phyloP scores from a whole-genome alignment of 2,113 vertebrate genomes.

The Poeciliopsis retropinna region DNA sequence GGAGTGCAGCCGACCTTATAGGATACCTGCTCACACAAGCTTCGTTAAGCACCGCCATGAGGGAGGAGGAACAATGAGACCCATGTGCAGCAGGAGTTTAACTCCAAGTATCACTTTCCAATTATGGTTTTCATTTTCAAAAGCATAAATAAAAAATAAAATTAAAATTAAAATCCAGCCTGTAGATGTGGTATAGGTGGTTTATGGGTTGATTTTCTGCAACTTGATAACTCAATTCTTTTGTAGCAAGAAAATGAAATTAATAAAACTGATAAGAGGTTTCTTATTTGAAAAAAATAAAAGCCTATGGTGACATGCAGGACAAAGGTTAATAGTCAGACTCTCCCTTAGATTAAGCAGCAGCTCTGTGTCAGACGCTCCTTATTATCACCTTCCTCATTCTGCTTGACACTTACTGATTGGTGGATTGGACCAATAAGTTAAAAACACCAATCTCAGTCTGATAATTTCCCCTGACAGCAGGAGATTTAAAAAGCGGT shows the following conservation, averaged over 20 bases:
- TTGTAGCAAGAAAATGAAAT: not conserved
- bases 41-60: not conserved
- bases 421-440: slow-evolving; percentile 26
- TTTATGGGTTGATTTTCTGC: not conserved
- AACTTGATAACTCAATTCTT: not conserved
- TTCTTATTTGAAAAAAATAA: not conserved
- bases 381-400: slow-evolving; percentile 38
- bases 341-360: not conserved
- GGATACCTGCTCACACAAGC: slow-evolving; percentile 27
- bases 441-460: slow-evolving; percentile 27
- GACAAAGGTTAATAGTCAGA: not conserved
- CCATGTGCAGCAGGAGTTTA: not conserved
- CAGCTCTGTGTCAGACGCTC: slow-evolving; percentile 5
- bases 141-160: not conserved
- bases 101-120: not conserved
- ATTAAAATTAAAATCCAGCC: not conserved
- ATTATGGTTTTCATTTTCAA: not conserved
- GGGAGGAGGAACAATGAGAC: not conserved
- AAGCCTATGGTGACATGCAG: not conserved
- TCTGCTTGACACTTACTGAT: slow-evolving; percentile 22
- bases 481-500: slow-evolving; percentile 33
- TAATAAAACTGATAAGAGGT: no score
- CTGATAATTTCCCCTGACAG: slow-evolving; percentile 45
- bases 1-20: slow-evolving; percentile 4
- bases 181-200: not conserved